phyloP scores from a whole-genome alignment of 2,797 vertebrate genomes.

The Helostoma temminkii region DNA sequence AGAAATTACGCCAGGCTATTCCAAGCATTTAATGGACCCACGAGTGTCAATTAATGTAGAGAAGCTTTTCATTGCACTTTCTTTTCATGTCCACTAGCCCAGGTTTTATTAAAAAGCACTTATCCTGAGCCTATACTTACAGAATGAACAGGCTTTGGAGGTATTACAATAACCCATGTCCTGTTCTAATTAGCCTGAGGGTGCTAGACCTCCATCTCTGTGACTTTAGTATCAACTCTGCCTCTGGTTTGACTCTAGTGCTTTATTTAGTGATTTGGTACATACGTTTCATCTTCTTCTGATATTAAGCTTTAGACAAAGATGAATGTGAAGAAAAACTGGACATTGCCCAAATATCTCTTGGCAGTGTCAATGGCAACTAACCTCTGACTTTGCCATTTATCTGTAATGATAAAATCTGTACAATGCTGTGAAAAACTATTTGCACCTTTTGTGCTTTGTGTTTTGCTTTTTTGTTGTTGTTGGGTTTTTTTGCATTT shows the following conservation, averaged over 20 bases:
- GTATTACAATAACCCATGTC: conserved; percentile 41
- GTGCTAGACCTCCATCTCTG: conserved; percentile 37
- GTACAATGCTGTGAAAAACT: no score
- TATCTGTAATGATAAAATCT: not conserved
- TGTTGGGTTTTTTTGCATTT: not conserved
- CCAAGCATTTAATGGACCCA: conserved; percentile 77
- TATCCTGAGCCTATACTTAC: conserved; percentile 46
- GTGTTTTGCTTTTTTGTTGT: not conserved
- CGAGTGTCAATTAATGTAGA: conserved; percentile 77
- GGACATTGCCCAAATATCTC: not conserved
- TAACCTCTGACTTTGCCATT: not conserved
- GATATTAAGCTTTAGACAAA: conserved; percentile 2
- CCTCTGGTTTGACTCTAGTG: conserved; percentile 23
- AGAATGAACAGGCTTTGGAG: conserved; percentile 53
- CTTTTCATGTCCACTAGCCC: conserved; percentile 69
- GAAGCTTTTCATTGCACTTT: conserved; percentile 73
- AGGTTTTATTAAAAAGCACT: conserved; percentile 74
- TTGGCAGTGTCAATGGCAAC: not conserved
- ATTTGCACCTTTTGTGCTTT: no score
- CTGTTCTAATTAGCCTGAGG: conserved; percentile 52
- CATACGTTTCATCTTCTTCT: conserved; percentile 2
- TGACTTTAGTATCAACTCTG: conserved; percentile 23
- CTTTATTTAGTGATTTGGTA: conserved; percentile 14
- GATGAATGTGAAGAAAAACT: not conserved
- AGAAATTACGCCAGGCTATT: conserved; percentile 65